These are phyloP conservation scores for Botia kubotai DNA, from an alignment of 2,797 vertebrate genomes.

Conservation along the genomic window DNA sequence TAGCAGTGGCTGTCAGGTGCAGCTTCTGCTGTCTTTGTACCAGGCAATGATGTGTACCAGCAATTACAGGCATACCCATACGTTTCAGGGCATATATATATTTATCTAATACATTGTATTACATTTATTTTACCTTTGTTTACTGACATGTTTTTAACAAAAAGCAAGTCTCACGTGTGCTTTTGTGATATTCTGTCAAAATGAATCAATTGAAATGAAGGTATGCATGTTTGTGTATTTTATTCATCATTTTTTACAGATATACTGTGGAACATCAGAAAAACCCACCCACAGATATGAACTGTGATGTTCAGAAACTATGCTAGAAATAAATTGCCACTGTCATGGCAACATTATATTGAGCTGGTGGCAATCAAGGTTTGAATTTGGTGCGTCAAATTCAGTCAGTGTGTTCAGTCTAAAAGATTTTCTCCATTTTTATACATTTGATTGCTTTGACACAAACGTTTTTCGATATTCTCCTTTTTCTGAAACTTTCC, in stretches of 20 bases:
- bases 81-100: not conserved
- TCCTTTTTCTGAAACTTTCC: not conserved
- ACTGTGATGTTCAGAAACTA: not conserved
- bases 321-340: not conserved
- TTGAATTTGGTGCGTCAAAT: not conserved
- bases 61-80: not conserved
- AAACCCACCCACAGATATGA: not conserved
- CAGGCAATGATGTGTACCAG: not conserved
- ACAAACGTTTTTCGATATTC: not conserved
- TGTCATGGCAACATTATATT: constrained; percentile 1
- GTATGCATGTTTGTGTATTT: too few relatives aligned
- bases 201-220: not conserved
- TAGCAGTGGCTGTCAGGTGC: not conserved
- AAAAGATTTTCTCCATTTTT: constrained; percentile 18
- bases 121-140: not conserved
- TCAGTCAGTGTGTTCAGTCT: not conserved
- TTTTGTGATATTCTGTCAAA: not conserved
- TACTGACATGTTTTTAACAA: not conserved
- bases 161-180: not conserved
- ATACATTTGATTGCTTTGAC: constrained; percentile 22
- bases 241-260: not conserved
- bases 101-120: not conserved
- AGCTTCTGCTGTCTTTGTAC: not conserved
- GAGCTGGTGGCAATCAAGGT: not conserved
- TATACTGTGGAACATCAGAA: not conserved